Evolutionary conservation across 1,140 invertebrate species (phyloP), one percentile per base, ranked within the genome.

Genomic region (Drosophila bocki): DNA sequence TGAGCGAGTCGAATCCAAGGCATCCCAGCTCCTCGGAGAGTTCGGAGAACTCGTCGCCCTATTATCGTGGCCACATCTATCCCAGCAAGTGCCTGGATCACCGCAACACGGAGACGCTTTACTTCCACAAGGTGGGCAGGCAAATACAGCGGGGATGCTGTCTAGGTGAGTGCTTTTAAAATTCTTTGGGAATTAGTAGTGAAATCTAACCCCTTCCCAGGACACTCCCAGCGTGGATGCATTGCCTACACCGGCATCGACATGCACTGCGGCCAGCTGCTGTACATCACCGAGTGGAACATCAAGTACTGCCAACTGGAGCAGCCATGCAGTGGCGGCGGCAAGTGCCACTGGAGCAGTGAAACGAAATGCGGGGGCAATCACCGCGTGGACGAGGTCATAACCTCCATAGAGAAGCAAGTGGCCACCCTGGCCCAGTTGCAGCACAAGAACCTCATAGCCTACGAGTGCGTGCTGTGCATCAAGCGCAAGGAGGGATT

Each of bases 231-330:
- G 59, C 93, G 94, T 26, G 96, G 96, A 7, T 96, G 95, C 57
- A 94, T 95, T n/a, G 94, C 95, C 32, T 97, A 95, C 91, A 93
- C 94, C 6, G 96, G 95, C 15, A 94, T 97, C 17, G 96, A 97
- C 81, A 93, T 93, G 45, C 93, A 93, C 26, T 94, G 94, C 17
- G 96, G 96, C 1, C 95, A 96, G 84, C 80, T 96, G 65, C 93
- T 97, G 2, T 94, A 95, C 12, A 92, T 97, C 48, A 94, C 94
- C 17, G 96, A 97, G 93, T 97, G 96, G 96, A 95, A 94, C 39
- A 92, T 97, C 37, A 94, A 94, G 75, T 93, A 93, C 71, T 53
- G 82, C 7, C 91, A 92, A 22, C 35, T 93, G 15, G 92, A 93
- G 48, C 75, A 76, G 48, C 77, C 90, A 0, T 93, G 92, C 44